Base-by-base conservation (phyloP, 2,888 invertebrate species). In the Perizoma flavofasciatum region DNA sequence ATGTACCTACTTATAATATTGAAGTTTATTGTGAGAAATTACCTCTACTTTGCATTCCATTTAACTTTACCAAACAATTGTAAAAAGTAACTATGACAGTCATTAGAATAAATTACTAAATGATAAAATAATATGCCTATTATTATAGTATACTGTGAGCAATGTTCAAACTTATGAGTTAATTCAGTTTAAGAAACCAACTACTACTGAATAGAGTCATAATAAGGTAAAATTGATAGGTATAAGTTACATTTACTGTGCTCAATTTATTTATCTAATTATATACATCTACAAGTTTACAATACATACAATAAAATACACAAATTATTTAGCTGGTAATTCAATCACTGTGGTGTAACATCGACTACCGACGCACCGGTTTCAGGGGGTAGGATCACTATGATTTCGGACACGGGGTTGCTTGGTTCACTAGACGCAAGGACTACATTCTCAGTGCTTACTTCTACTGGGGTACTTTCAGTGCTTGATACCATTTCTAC, bases 21-120 rank as follows among this genome's bases (percentile, higher is more conserved):
- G 73, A 71, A 71, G 72, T 75, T 67, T 69, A 78, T 77, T 80
- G 74, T 82, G 79, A 82, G 81, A 82, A 77, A 84, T 78, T 89
- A 90, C 89, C 90, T 90, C 89, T 85, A 73, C 76, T 80, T 75
- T 83, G 79, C 91, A 92, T 91, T 91, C 91, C 90, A 83, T 74
- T 81, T 81, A 73, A 75, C 82, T 78, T 88, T 83, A 89, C 90
- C 91, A 91, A 91, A 89, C 84, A 81, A 76, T 79, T 88, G 85
- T 85, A 83, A 78, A 79, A 85, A 84, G 68, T 76, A 77, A 76
- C 72, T 83, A 75, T 75, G 83, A 81, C 78, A 89, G 88, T 90
- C 89, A 89, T 83, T 89, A 89, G 86, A 77, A 65, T 65, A 62
- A 69, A 65, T 48, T 59, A 10, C 61, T 59, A 52, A 44, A 54